These are phyloP conservation scores for Plebejus anna DNA, from an alignment of 2,888 invertebrate genomes.

Conservation along the genomic window DNA sequence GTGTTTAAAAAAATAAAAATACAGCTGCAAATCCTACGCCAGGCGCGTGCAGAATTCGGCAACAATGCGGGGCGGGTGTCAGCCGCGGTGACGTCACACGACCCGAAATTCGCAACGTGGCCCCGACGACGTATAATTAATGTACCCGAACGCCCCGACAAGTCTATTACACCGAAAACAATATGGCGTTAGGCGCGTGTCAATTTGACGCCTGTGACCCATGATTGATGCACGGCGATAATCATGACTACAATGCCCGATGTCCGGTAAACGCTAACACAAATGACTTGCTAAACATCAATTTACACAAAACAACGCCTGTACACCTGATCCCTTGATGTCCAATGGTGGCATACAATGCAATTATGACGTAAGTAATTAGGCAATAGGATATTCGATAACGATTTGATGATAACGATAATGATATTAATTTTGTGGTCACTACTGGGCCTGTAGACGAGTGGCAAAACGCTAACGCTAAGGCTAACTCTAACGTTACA, in stretches of 20 bases:
- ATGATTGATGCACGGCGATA: conserved; percentile 34
- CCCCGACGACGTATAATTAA: conserved; percentile 44
- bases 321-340: not conserved
- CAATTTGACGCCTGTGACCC: conserved; percentile 37
- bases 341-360: not conserved
- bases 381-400: not conserved
- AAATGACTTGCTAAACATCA: conserved; percentile 26
- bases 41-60: conserved; percentile 50
- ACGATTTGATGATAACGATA: no score
- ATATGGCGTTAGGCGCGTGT: conserved; percentile 38
- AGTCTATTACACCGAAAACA: conserved; percentile 44
- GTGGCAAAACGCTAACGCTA: no score
- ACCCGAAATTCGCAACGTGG: conserved; percentile 38
- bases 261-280: conserved; percentile 8
- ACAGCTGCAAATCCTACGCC: conserved; percentile 18
- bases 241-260: conserved; percentile 24
- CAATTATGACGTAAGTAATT: not conserved
- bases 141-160: conserved; percentile 42
- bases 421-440: no score
- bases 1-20: not conserved
- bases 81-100: conserved; percentile 40
- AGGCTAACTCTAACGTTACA: no score
- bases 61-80: conserved; percentile 61
- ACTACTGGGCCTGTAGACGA: no score
- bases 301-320: not conserved